phyloP scores from a whole-genome alignment of 2,797 vertebrate genomes.

The Darevskia mixta region DNA sequence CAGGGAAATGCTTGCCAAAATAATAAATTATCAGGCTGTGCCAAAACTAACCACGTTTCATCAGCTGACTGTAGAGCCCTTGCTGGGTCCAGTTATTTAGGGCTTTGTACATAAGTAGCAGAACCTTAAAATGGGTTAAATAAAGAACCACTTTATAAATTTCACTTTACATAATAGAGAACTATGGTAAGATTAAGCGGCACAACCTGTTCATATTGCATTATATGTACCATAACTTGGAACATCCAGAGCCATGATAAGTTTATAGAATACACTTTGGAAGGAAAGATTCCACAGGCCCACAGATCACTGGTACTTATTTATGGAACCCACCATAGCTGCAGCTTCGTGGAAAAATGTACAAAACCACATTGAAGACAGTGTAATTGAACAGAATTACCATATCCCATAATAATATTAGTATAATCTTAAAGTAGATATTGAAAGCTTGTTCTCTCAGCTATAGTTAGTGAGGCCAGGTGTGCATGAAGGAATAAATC shows the following conservation, averaged over 20 bases:
- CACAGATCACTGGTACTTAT: background rate
- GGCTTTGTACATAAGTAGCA: too few species aligned
- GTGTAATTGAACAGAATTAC: background rate
- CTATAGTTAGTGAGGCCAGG: background rate
- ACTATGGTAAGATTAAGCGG: background rate
- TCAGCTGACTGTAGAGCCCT: too few species aligned
- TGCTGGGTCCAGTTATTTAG: too few species aligned
- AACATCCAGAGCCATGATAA: background rate
- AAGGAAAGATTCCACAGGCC: background rate
- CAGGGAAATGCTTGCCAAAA: too few species aligned
- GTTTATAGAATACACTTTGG: background rate
- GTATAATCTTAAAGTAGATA: conserved; percentile 3
- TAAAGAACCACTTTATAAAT: background rate
- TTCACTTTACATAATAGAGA: background rate
- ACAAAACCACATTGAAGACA: background rate
- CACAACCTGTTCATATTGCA: background rate
- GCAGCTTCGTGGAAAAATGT: background rate
- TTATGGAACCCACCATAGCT: background rate
- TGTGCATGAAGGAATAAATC: background rate
- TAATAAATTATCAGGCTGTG: too few species aligned
- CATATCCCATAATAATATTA: background rate
- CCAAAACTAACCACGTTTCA: too few species aligned
- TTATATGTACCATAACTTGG: background rate
- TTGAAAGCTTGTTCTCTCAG: conserved; percentile 8
- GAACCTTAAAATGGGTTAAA: background rate